Conservation (phyloP, 1,140 invertebrate genomes). For the Leguminivora glycinivorella region DNA sequence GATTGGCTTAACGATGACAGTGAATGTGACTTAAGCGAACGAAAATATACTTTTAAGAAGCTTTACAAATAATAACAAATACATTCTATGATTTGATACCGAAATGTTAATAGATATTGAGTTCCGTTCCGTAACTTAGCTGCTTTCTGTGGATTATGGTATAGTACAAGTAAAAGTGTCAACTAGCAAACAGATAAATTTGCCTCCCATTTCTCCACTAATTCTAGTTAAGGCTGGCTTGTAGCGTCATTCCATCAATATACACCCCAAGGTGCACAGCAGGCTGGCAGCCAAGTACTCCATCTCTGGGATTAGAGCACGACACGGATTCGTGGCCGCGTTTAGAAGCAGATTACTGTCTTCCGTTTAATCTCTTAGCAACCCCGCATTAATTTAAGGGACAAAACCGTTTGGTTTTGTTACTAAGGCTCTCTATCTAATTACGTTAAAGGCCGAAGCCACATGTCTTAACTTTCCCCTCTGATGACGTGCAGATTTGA, state of each 20-base stretch:
- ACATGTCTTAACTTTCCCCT: no score
- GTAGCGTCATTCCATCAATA: constrained; percentile 59
- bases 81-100: no score
- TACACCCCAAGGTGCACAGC: constrained; percentile 50
- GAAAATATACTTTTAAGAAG: no score
- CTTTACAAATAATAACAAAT: no score
- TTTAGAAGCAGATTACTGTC: constrained; percentile 65
- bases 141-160: background rate
- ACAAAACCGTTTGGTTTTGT: constrained; percentile 21
- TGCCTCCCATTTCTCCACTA: background rate
- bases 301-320: constrained; percentile 61
- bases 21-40: no score
- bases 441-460: background rate
- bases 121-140: no score
- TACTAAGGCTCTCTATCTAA: background rate
- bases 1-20: no score
- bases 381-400: constrained; percentile 42
- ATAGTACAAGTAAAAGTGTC: background rate
- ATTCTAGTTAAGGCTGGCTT: constrained; percentile 17
- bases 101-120: no score
- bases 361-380: constrained; percentile 56
- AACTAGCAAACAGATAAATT: background rate
- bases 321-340: constrained; percentile 58
- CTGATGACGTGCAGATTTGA: no score
- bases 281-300: constrained; percentile 51